phyloP scores from a whole-genome alignment of 1,140 invertebrate genomes.

The Drosophila baimaii region DNA sequence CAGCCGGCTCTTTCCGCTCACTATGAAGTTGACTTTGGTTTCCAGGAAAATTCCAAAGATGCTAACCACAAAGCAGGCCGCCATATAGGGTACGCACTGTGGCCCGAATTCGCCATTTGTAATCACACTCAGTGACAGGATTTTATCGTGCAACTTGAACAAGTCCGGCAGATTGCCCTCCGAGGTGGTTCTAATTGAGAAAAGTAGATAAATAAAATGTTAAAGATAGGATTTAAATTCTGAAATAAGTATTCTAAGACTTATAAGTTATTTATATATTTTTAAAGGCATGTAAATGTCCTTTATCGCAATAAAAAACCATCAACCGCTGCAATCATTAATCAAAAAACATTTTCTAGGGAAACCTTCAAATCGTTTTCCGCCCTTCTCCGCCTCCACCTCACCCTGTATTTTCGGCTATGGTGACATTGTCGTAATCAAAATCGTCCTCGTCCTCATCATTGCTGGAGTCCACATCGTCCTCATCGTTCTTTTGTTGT shows the following conservation, averaged over 20 bases:
- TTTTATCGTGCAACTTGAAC: conserved; percentile 80
- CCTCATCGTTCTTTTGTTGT: conserved; percentile 52
- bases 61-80: conserved; percentile 77
- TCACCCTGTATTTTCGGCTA: conserved; percentile 63
- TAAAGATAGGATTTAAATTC: neutral
- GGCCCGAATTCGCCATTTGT: conserved; percentile 79
- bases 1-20: conserved; percentile 65
- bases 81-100: conserved; percentile 81
- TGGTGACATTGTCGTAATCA: conserved; percentile 65
- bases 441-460: conserved; percentile 74
- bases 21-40: conserved; percentile 81
- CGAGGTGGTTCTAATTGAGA: conserved; percentile 56
- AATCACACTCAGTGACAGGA: conserved; percentile 73
- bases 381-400: neutral
- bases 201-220: conserved; percentile 2
- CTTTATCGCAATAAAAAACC: neutral
- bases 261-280: neutral
- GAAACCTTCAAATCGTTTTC: conserved; percentile 1
- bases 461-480: conserved; percentile 64
- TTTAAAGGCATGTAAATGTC: neutral
- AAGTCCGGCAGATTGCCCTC: conserved; percentile 75
- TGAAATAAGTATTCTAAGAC: neutral
- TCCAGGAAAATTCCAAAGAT: conserved; percentile 83
- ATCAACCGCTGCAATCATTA: neutral
- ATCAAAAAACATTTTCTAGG: neutral